Percentiles rank a stretch among this genome's conserved stretches.
These are phyloP conservation scores for Pogonognathellus flavescens DNA, from an alignment of 1,140 invertebrate species.

Conservation along the genomic window DNA sequence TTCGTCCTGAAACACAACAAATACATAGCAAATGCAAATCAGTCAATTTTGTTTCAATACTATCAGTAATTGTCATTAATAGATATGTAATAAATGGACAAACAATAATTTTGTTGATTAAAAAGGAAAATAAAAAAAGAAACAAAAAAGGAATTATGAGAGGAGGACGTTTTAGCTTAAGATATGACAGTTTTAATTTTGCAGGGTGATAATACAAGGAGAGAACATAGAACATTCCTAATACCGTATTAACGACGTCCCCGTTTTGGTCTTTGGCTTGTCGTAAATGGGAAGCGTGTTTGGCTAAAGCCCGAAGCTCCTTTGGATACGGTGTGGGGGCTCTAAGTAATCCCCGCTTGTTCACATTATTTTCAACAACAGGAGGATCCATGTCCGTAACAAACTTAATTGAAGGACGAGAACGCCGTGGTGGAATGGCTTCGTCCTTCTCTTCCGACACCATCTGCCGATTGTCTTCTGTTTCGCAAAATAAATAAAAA, in stretches of 20 bases:
- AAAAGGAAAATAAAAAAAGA: too few species aligned
- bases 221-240: too few species aligned
- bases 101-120: too few species aligned
- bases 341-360: slow-evolving; percentile 77
- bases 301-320: slow-evolving; percentile 87
- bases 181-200: too few species aligned
- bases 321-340: slow-evolving; percentile 94
- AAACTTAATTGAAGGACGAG: slow-evolving; percentile 77
- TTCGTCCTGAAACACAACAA: slow-evolving; percentile 55
- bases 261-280: slow-evolving; percentile 63
- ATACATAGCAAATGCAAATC: not conserved
- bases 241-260: slow-evolving; percentile 53
- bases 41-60: too few species aligned
- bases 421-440: slow-evolving; percentile 48
- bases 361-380: slow-evolving; percentile 69
- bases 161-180: too few species aligned
- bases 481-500: not conserved
- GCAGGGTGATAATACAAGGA: too few species aligned
- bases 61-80: too few species aligned
- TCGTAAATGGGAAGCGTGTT: slow-evolving; percentile 77
- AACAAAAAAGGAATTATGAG: too few species aligned
- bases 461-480: slow-evolving; percentile 1
- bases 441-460: slow-evolving; percentile 32
- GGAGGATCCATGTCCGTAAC: slow-evolving; percentile 75
- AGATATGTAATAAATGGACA: too few species aligned